A percentile compares a stretch with the other conserved stretches of the same genome.
These are phyloP conservation scores for Panurus biarmicus DNA, from an alignment of 2,113 vertebrate genomes.

Conservation along the genomic window DNA sequence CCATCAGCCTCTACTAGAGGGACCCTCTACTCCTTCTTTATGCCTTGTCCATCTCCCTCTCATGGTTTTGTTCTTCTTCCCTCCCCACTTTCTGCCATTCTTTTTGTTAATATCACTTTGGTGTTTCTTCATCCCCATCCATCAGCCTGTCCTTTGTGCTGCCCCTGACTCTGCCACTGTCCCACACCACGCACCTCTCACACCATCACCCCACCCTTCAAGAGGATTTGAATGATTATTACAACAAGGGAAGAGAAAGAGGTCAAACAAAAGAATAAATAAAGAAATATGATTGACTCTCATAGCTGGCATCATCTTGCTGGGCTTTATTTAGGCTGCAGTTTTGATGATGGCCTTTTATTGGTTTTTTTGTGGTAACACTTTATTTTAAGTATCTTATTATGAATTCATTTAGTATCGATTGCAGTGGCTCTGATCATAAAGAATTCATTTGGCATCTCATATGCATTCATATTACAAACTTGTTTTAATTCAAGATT, in stretches of 20 bases:
- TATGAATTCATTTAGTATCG: conserved; percentile 77
- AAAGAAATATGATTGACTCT: conserved; percentile 17
- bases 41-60: background rate
- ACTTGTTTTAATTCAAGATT: conserved; percentile 65
- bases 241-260: background rate
- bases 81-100: background rate
- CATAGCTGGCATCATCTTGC: conserved; percentile 17
- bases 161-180: background rate
- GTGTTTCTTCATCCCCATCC: background rate
- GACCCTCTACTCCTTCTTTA: background rate
- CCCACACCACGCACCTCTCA: fast-evolving
- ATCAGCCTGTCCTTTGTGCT: background rate
- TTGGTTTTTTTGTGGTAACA: conserved; percentile 61
- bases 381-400: conserved; percentile 75
- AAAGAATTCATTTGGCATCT: conserved; percentile 76
- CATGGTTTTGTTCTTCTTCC: background rate
- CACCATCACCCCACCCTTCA: background rate
- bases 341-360: conserved; percentile 54
- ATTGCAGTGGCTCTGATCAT: conserved; percentile 69
- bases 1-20: background rate
- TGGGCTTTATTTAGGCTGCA: conserved; percentile 55
- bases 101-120: fast-evolving
- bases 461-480: conserved; percentile 61
- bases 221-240: background rate
- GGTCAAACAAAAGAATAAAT: conserved; percentile 15